These are phyloP conservation scores for Silurus aristotelis DNA, from an alignment of 2,797 vertebrate species.

Conservation along the genomic window DNA sequence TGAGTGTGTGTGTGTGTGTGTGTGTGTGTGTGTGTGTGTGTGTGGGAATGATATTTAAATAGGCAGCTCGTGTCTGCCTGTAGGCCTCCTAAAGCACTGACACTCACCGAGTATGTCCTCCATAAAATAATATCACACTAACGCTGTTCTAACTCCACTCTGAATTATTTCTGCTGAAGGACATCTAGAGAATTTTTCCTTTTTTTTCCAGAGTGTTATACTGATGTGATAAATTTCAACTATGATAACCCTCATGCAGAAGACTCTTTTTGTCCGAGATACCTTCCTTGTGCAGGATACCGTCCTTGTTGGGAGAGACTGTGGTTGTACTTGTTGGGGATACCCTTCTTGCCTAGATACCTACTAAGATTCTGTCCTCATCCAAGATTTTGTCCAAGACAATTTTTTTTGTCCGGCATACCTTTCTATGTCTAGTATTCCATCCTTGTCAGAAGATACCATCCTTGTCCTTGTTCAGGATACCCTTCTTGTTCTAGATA, in stretches of 20 bases:
- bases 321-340: too few relatives aligned
- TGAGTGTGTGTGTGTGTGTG: neutral
- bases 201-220: neutral
- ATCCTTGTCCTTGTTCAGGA: neutral
- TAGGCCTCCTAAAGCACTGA: constrained; percentile 14
- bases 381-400: too few relatives aligned
- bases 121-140: constrained; percentile 29
- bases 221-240: constrained; percentile 5
- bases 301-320: too few relatives aligned
- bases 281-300: too few relatives aligned
- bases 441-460: too few relatives aligned
- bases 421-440: too few relatives aligned
- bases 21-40: neutral
- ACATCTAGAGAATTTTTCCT: constrained; percentile 3
- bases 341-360: too few relatives aligned
- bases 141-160: constrained; percentile 71
- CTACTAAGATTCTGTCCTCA: too few relatives aligned
- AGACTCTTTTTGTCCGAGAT: too few relatives aligned
- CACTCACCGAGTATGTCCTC: constrained; percentile 12
- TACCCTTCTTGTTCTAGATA: neutral
- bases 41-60: neutral
- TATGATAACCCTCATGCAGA: neutral
- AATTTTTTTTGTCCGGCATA: too few relatives aligned
- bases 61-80: neutral
- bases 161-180: constrained; percentile 61